A percentile compares a stretch with the other conserved stretches of the same genome.
phyloP scores from a whole-genome alignment of 2,113 vertebrate genomes.

The Esox niger region DNA sequence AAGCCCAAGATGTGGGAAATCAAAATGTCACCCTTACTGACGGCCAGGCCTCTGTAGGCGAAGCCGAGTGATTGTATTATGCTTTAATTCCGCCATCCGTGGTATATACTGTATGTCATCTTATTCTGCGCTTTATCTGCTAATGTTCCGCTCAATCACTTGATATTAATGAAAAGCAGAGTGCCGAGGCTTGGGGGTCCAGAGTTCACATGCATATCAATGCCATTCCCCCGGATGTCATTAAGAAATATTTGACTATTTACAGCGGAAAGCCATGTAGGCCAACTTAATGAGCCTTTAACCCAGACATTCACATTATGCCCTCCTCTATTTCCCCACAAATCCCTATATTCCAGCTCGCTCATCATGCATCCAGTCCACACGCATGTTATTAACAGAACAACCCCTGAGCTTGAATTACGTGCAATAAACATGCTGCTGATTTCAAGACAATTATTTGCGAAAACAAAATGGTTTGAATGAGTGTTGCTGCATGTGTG shows the following conservation, averaged over 20 bases:
- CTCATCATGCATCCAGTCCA: not conserved
- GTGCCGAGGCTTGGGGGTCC: conserved; percentile 23
- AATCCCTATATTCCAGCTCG: not conserved
- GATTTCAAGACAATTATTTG: not conserved
- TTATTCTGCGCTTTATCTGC: conserved; percentile 67
- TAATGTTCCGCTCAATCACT: conserved; percentile 73
- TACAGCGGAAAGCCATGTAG: conserved; percentile 56
- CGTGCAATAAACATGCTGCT: too few relatives aligned
- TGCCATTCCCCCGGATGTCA: conserved; percentile 44
- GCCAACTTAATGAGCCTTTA: conserved; percentile 59
- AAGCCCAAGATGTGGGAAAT: conserved; percentile 50
- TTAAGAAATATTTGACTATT: conserved; percentile 72
- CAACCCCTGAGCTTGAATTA: not conserved
- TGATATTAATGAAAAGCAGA: conserved; percentile 72
- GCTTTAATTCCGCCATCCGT: conserved; percentile 66
- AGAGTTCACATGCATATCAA: conserved; percentile 62
- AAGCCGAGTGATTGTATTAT: conserved; percentile 62
- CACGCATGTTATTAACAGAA: not conserved
- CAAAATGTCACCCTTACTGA: conserved; percentile 45
- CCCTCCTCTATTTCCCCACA: conserved; percentile 18
- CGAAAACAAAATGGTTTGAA: not conserved
- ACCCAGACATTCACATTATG: conserved; percentile 41
- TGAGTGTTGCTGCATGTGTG: not conserved
- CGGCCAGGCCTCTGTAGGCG: conserved; percentile 18
- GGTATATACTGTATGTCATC: conserved; percentile 64